Evolutionary conservation across 2,888 invertebrate genomes (phyloP).

Genomic region (Polymixis lichenea): DNA sequence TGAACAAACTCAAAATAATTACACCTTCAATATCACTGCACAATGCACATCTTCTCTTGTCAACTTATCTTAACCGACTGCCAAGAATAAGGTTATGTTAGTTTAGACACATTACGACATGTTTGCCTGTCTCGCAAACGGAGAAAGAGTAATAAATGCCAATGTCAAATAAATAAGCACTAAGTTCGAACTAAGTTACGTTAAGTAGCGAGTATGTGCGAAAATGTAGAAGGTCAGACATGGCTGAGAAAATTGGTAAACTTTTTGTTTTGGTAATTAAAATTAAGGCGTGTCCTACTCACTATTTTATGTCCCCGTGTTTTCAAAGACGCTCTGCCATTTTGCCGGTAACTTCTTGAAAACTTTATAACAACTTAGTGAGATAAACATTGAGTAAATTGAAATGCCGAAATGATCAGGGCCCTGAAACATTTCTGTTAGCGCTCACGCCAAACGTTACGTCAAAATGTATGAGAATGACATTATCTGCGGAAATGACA

Average conservation of each 20-base stretch:
- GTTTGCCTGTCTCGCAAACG: constrained; percentile 54
- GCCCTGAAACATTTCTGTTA: no score
- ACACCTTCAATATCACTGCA: constrained; percentile 30
- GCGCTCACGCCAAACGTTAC: no score
- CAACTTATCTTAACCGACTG: constrained; percentile 55
- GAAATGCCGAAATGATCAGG: no score
- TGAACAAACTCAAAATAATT: constrained; percentile 8
- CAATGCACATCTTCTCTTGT: constrained; percentile 46
- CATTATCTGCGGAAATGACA: no score
- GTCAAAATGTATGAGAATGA: no score
- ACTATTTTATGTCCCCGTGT: not conserved
- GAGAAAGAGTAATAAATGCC: constrained; percentile 66
- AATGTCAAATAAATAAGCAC: constrained; percentile 64
- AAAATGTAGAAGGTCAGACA: constrained; percentile 48
- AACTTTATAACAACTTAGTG: not conserved
- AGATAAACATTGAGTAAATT: no score
- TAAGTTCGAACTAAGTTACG: constrained; percentile 45
- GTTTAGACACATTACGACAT: constrained; percentile 50
- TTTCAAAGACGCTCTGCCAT: not conserved
- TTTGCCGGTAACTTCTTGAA: not conserved
- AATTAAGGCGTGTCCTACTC: not conserved
- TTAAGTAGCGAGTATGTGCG: constrained; percentile 50
- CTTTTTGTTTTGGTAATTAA: constrained; percentile 21
- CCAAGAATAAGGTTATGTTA: constrained; percentile 55
- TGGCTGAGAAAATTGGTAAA: constrained; percentile 18